Evolutionary conservation across 2,888 invertebrate genomes (phyloP).

Genomic region (Salpingus planirostris): DNA sequence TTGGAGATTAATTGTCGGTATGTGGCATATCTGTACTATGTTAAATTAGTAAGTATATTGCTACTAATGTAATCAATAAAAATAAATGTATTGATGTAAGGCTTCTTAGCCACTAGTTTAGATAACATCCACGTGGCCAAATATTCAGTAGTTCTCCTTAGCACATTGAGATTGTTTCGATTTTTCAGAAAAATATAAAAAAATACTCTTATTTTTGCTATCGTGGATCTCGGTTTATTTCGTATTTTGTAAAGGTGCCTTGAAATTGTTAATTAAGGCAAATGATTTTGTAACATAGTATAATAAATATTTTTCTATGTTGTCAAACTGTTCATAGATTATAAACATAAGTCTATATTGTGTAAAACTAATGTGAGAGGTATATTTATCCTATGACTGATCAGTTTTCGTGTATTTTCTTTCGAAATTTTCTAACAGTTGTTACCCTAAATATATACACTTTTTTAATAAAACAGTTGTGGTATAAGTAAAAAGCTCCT

Average conservation of each 20-base stretch:
- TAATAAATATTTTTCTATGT: constrained; percentile 64
- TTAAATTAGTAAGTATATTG: constrained; percentile 22
- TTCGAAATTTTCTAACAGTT: constrained; percentile 31
- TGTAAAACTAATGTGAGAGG: constrained; percentile 36
- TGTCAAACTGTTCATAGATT: constrained; percentile 44
- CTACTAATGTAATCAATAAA: constrained; percentile 27
- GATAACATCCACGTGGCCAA: constrained; percentile 39
- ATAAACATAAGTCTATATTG: constrained; percentile 26
- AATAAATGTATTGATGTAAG: constrained; percentile 41
- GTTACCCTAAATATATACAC: constrained; percentile 34
- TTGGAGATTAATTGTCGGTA: constrained; percentile 16
- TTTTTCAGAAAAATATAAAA: constrained; percentile 9
- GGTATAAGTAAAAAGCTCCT: constrained; percentile 6
- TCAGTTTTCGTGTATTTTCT: constrained; percentile 26
- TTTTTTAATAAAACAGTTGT: constrained; percentile 28
- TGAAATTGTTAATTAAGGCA: constrained; percentile 52
- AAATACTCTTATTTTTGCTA: constrained; percentile 19
- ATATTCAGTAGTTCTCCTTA: constrained; percentile 27
- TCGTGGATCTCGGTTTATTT: constrained; percentile 28
- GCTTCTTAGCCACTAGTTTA: constrained; percentile 40
- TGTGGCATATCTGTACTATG: constrained; percentile 30
- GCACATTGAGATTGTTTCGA: constrained; percentile 15
- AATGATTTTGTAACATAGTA: constrained; percentile 61
- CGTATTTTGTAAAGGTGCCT: constrained; percentile 44
- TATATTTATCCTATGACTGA: constrained; percentile 38